phyloP scores from a whole-genome alignment of 2,113 vertebrate genomes.

The Cygnus buccinator region DNA sequence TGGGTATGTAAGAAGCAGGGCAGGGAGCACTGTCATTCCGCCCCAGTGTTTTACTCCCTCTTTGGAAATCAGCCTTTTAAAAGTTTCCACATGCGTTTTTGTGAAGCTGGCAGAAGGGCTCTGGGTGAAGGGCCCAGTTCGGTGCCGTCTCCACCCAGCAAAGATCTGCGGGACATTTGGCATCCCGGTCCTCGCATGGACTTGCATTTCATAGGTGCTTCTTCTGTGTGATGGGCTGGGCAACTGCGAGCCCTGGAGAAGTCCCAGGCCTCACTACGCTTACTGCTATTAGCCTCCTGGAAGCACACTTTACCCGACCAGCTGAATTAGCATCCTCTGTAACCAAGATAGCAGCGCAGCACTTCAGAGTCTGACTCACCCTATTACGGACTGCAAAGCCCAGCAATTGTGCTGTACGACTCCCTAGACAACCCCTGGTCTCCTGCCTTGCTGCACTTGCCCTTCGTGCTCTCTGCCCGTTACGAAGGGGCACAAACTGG shows the following conservation, averaged over 20 bases:
- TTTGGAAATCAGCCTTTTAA: neutral
- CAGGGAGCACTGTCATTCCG: neutral
- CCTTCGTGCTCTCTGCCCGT: neutral
- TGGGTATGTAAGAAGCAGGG: neutral
- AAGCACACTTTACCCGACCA: slow-evolving; percentile 48
- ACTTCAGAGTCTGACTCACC: neutral
- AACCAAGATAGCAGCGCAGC: slow-evolving; percentile 35
- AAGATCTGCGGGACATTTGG: neutral
- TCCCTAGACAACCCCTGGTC: slow-evolving; percentile 1
- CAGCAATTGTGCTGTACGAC: neutral
- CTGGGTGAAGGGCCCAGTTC: neutral
- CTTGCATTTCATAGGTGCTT: neutral
- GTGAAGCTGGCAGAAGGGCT: neutral
- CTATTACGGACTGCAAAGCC: neutral
- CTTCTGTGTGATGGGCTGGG: neutral
- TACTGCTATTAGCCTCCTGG: neutral
- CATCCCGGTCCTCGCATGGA: neutral
- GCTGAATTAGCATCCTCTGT: slow-evolving; percentile 44
- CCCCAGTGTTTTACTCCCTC: neutral
- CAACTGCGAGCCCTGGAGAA: neutral
- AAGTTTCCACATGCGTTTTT: neutral
- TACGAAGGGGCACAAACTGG: neutral
- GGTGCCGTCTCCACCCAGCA: neutral
- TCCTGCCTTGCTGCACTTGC: neutral
- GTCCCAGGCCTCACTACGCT: slow-evolving; percentile 15